These are phyloP conservation scores for Dynastes tityus DNA, from an alignment of 2,888 invertebrate species.

Conservation along the genomic window DNA sequence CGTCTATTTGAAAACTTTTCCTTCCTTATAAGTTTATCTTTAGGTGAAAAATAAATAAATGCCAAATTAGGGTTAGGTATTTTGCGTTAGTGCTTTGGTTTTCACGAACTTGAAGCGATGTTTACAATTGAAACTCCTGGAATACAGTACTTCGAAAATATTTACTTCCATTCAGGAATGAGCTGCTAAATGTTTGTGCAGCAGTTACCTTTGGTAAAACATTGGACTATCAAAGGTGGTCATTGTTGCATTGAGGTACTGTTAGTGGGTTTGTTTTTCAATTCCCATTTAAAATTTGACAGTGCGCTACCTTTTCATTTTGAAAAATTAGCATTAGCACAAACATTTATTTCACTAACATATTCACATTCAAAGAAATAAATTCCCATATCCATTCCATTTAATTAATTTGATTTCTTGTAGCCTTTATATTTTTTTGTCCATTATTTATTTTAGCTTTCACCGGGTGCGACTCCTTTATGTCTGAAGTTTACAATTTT, in stretches of 20 bases:
- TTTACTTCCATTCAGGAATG: neutral
- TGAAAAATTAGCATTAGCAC: too few relatives aligned
- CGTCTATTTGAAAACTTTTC: constrained; percentile 19
- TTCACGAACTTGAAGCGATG: neutral
- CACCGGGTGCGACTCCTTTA: neutral
- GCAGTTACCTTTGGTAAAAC: neutral
- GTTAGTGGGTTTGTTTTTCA: too few relatives aligned
- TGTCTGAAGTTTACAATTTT: neutral
- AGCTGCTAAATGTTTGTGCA: neutral
- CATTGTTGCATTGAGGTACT: neutral
- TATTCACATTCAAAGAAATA: too few relatives aligned
- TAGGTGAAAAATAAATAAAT: neutral
- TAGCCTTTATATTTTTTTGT: neutral
- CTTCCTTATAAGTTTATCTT: neutral
- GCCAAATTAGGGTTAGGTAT: neutral
- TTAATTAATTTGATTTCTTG: neutral
- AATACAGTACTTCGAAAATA: constrained; percentile 7
- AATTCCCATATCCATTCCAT: neutral
- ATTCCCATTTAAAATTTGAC: too few relatives aligned
- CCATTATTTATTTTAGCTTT: neutral
- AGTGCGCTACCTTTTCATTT: too few relatives aligned
- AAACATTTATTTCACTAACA: too few relatives aligned
- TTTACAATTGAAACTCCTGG: neutral
- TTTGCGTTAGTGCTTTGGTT: constrained; percentile 5
- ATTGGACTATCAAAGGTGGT: neutral